Conservation (phyloP, 35 echinoderm and acorn worm species). For the Acanthaster planci region DNA sequence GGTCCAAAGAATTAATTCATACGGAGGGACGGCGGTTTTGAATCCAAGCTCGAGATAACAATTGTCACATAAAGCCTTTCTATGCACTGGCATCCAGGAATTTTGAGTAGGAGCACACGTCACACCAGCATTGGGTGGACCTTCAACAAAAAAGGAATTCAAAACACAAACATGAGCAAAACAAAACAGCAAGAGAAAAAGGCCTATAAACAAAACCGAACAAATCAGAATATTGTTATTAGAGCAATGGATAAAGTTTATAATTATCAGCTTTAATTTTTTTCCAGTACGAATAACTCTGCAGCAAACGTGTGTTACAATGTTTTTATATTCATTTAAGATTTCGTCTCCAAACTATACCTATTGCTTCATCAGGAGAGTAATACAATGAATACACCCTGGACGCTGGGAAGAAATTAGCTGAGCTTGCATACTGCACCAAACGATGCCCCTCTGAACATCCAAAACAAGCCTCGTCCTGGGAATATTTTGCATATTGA, state of each 20-base stretch:
- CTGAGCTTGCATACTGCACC: conserved; percentile 67
- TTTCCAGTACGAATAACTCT: no score
- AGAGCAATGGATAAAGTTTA: no score
- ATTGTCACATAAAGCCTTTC: conserved; percentile 19
- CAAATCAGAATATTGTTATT: no score
- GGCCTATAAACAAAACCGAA: no score
- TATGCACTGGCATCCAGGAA: conserved; percentile 27
- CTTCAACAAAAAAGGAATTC: conserved; percentile 27
- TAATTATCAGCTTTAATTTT: no score
- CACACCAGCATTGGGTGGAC: conserved; percentile 78
- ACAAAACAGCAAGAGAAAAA: no score
- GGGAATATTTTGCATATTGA: background rate
- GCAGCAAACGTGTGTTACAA: no score
- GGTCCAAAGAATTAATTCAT: conserved; percentile 71
- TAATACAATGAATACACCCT: background rate
- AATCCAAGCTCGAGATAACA: conserved; percentile 81
- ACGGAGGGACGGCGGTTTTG: conserved; percentile 42
- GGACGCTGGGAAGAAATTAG: conserved; percentile 8
- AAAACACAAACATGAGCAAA: no score
- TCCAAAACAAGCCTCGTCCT: conserved; percentile 21
- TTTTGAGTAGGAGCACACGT: conserved; percentile 40
- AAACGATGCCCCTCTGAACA: conserved; percentile 37
- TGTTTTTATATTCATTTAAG: no score
- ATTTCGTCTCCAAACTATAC: no score
- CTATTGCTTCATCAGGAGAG: background rate